phyloP scores from a whole-genome alignment of 2,113 vertebrate genomes.

The Brienomyrus longianalis region DNA sequence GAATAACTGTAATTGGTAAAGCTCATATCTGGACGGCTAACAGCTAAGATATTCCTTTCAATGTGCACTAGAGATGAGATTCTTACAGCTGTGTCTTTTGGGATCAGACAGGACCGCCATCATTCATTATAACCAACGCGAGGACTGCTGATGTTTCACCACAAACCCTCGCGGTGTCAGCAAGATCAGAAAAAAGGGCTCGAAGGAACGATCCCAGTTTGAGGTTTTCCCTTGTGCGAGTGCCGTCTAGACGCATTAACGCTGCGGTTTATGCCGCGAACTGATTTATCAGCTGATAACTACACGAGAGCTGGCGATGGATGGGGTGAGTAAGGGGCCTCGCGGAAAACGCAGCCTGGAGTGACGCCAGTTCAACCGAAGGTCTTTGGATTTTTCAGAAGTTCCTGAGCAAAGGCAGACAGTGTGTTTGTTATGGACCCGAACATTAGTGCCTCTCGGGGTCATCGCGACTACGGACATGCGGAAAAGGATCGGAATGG shows the following conservation, averaged over 20 bases:
- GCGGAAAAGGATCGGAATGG: neutral
- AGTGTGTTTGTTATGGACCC: neutral
- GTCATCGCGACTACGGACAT: neutral
- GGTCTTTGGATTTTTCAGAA: neutral
- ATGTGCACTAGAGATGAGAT: neutral
- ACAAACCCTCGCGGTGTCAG: neutral
- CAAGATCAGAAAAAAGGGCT: conserved; percentile 32
- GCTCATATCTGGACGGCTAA: conserved; percentile 10
- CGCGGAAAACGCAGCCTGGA: neutral
- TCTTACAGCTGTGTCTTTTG: neutral
- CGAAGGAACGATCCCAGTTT: conserved; percentile 34
- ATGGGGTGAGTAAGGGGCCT: neutral
- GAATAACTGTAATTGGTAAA: conserved; percentile 41
- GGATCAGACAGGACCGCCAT: neutral
- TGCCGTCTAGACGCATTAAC: neutral
- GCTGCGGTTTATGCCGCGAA: neutral
- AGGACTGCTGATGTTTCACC: neutral
- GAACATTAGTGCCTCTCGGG: neutral
- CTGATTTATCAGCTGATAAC: neutral
- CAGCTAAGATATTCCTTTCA: neutral
- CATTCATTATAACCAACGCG: neutral
- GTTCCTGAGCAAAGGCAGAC: neutral
- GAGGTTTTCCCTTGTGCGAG: neutral
- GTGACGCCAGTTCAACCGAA: neutral
- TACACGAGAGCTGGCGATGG: neutral